Base-by-base conservation (phyloP, 1,140 invertebrate species). In the Lucilia cuprina region DNA sequence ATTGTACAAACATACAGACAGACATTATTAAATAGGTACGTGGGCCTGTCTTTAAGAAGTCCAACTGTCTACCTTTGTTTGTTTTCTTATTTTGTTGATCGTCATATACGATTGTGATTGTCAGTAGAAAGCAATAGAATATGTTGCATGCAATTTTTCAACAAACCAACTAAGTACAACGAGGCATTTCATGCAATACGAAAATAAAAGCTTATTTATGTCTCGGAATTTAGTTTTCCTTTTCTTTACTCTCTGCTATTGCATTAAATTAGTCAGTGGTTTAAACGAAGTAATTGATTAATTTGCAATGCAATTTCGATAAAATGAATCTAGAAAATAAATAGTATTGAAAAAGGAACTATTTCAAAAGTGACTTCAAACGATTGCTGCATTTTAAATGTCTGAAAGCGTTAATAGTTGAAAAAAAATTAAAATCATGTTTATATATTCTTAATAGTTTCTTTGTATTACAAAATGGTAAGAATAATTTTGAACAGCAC, bases 391-490 rank as follows among this genome's bases (percentile, higher is more conserved):
- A 60, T 13, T 60, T 60, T 60, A n/a, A 60, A n/a, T 60, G 55
- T 60, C 55, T 60, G 55, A 17, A n/a, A n/a, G n/a, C 1, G 55
- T 60, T 60, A 60, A 60, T 60, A 60, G 55, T 55, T 55, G 12
- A 55, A 13, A 55, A 21, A 70, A 70, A 70, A 9, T 7, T 9
- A 19, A 70, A 70, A 21, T 70, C 65, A 70, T 70, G 65, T 70
- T 70, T 70, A 49, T 80, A 17, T 80, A 49, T 25, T 19, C 77
- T 80, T 80, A 80, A 80, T 80, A n/a, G 77, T 49, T 49, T 80
- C 77, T 80, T 80, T 80, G 77, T 80, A 49, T 49, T 50, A 80
- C 77, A 80, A 80, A 80, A 80, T 80, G 77, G n/a, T 49, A 13
- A 49, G 41, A n/a, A 80, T 80, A 80, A 80, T 80, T 80, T 80